These are phyloP conservation scores for Zaprionus davidi DNA, from an alignment of 1,140 invertebrate species.

Conservation along the genomic window DNA sequence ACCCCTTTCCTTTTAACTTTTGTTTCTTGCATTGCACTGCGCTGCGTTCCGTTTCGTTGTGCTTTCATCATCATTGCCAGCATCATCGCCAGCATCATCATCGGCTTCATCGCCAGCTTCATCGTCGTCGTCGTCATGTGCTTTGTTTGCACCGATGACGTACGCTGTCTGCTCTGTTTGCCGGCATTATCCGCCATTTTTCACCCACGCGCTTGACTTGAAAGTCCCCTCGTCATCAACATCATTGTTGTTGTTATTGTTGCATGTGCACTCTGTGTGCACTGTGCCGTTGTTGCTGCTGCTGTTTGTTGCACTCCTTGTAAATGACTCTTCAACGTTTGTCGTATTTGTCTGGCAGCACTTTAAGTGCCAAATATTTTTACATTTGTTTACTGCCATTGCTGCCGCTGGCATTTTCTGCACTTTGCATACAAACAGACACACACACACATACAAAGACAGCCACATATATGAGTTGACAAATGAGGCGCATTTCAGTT, in stretches of 20 bases:
- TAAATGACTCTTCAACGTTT: conserved; percentile 82
- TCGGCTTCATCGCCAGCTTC: conserved; percentile 28
- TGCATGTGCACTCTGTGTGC: neutral
- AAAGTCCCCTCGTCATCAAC: conserved; percentile 21
- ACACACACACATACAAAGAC: conserved; percentile 3
- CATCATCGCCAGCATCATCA: conserved; percentile 6
- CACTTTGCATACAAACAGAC: conserved; percentile 44
- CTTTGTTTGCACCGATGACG: conserved; percentile 70
- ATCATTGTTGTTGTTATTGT: conserved; percentile 17
- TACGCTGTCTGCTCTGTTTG: conserved; percentile 69
- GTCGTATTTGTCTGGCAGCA: conserved; percentile 79
- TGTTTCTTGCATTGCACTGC: conserved; percentile 27
- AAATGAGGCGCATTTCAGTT: conserved; percentile 38
- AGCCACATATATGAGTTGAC: conserved; percentile 21
- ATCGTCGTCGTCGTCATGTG: conserved; percentile 53
- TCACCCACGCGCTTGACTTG: conserved; percentile 53
- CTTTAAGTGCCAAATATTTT: conserved; percentile 82
- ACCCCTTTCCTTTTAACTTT: conserved; percentile 6
- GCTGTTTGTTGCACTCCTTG: conserved; percentile 58
- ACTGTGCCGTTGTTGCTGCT: conserved; percentile 15
- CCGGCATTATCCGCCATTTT: conserved; percentile 68
- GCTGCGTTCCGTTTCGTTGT: conserved; percentile 37
- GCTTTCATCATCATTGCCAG: conserved; percentile 28
- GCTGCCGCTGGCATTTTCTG: conserved; percentile 22
- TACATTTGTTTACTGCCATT: conserved; percentile 67